Conservation (phyloP, 1,140 invertebrate genomes). For the Spodoptera frugiperda region DNA sequence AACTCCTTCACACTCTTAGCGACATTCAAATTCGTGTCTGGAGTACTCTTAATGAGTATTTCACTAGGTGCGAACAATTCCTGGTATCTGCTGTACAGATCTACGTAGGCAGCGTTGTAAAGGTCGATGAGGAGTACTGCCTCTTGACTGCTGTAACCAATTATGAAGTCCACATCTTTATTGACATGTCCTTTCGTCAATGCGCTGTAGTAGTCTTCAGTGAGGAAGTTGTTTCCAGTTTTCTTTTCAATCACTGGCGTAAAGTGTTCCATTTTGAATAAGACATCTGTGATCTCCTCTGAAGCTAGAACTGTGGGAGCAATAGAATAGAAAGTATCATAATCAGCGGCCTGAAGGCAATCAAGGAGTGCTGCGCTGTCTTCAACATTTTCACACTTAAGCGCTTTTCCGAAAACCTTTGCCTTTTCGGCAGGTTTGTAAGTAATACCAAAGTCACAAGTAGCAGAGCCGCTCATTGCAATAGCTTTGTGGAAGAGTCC, state of each 20-base stretch:
- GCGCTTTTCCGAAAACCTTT: slow-evolving; percentile 64
- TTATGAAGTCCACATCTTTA: slow-evolving; percentile 86
- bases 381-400: slow-evolving; percentile 68
- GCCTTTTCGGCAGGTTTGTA: slow-evolving; percentile 56
- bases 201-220: slow-evolving; percentile 62
- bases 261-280: slow-evolving; percentile 34
- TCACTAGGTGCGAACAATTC: slow-evolving; percentile 64
- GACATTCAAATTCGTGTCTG: slow-evolving; percentile 61
- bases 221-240: slow-evolving; percentile 72
- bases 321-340: slow-evolving; percentile 65
- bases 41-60: slow-evolving; percentile 56
- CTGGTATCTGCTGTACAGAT: slow-evolving; percentile 60
- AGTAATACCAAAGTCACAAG: slow-evolving; percentile 48
- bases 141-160: slow-evolving; percentile 87
- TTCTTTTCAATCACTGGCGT: slow-evolving; percentile 78
- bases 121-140: slow-evolving; percentile 64
- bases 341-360: slow-evolving; percentile 79
- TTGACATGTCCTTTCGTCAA: slow-evolving; percentile 78
- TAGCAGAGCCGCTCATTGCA: slow-evolving; percentile 55
- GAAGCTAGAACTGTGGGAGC: slow-evolving; percentile 56
- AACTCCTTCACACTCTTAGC: slow-evolving; percentile 73
- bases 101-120: slow-evolving; percentile 54
- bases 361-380: slow-evolving; percentile 73
- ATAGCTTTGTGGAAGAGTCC: slow-evolving; percentile 84
- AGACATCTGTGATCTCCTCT: slow-evolving; percentile 56